Evolutionary conservation across 1,140 invertebrate genomes (phyloP).

Genomic region (Gonioctena quinquepunctata): DNA sequence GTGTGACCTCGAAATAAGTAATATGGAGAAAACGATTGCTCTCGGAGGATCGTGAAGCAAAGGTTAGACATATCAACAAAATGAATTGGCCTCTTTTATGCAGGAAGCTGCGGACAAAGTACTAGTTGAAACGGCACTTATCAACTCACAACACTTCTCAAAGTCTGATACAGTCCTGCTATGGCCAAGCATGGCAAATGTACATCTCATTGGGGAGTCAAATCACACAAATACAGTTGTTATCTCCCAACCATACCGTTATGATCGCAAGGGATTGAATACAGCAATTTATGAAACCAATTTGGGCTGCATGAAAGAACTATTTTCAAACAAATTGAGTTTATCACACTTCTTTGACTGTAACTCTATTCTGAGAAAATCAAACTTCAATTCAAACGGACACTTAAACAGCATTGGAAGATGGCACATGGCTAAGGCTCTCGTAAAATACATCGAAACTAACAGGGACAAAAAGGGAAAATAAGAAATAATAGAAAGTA

Average conservation of each 20-base stretch:
- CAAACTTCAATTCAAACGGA: not conserved
- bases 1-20: not conserved
- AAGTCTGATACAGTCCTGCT: not conserved
- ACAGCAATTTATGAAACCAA: not conserved
- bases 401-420: not conserved
- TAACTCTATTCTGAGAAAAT: not conserved
- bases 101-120: not conserved
- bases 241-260: not conserved
- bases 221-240: not conserved
- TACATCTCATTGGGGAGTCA: not conserved
- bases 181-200: constrained; percentile 3
- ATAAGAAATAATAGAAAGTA: not conserved
- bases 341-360: not conserved
- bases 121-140: not conserved
- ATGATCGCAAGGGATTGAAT: not conserved
- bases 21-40: not conserved
- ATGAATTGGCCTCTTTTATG: not conserved
- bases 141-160: not conserved
- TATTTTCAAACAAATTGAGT: constrained; percentile 1
- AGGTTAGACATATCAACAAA: not conserved
- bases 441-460: not conserved
- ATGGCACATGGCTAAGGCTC: not conserved
- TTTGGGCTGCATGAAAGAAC: not conserved
- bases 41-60: constrained; percentile 1
- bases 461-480: not conserved